A percentile compares a stretch with the other conserved stretches of the same genome.
Conservation (phyloP, 2,113 vertebrate species). For the Rhabdornis inornatus region DNA sequence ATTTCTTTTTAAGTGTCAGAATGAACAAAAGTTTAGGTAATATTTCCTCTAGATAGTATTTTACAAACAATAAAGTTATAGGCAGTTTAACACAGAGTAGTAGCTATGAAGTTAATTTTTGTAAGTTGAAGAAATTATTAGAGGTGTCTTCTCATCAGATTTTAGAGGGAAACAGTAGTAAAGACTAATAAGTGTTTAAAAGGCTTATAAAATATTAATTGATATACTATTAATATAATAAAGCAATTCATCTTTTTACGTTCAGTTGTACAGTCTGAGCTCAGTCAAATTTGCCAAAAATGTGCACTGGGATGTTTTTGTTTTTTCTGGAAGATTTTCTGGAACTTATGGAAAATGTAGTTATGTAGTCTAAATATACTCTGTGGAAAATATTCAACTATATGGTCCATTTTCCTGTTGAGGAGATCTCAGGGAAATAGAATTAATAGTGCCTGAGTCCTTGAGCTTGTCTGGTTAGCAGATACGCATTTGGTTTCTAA, state of each 20-base stretch:
- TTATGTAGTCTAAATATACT: conserved; percentile 56
- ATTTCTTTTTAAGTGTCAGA: not conserved
- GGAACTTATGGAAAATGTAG: conserved; percentile 66
- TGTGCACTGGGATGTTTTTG: conserved; percentile 61
- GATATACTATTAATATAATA: conserved; percentile 15
- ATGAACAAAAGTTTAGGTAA: not conserved
- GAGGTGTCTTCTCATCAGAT: not conserved
- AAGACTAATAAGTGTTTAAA: not conserved
- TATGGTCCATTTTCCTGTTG: conserved; percentile 42
- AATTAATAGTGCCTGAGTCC: not conserved
- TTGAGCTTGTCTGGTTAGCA: not conserved
- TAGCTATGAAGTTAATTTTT: not conserved
- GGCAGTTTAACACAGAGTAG: not conserved
- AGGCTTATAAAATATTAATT: not conserved
- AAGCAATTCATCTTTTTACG: conserved; percentile 33
- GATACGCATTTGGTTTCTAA: not conserved
- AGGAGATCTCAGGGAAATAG: conserved; percentile 6
- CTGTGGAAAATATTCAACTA: conserved; percentile 51
- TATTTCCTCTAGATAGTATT: not conserved
- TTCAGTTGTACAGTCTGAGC: conserved; percentile 23
- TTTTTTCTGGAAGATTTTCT: conserved; percentile 66
- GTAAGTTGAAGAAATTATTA: not conserved
- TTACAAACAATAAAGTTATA: not conserved
- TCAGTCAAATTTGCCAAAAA: conserved; percentile 66
- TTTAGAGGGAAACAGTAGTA: not conserved